phyloP scores from a whole-genome alignment of 2,797 vertebrate genomes.

The Ispidina picta region DNA sequence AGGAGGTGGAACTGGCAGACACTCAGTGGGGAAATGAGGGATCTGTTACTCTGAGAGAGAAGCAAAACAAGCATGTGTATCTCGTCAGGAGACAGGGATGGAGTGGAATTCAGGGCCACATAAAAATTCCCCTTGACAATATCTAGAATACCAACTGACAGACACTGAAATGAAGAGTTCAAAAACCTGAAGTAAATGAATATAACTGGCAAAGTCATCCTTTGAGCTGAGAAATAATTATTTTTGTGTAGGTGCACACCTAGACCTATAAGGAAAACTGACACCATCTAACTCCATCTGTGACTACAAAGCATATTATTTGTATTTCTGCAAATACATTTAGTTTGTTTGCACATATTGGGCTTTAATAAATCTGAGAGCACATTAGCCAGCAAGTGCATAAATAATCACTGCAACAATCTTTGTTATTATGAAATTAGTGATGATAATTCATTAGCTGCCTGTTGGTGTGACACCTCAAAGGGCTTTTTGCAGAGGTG shows the following conservation, averaged over 20 bases:
- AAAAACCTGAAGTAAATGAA: neutral
- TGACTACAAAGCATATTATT: neutral
- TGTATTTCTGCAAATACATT: constrained; percentile 24
- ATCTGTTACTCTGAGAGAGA: neutral
- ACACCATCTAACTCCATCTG: neutral
- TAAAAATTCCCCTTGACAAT: neutral
- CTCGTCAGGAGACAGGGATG: neutral
- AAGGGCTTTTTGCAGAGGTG: neutral
- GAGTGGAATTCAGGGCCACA: neutral
- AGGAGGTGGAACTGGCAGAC: neutral
- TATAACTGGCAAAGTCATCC: neutral
- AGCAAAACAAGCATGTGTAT: neutral
- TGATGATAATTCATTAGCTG: constrained; percentile 59
- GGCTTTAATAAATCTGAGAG: constrained; percentile 40
- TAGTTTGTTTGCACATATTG: constrained; percentile 37
- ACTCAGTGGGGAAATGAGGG: neutral
- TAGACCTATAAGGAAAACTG: neutral
- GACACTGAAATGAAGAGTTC: neutral
- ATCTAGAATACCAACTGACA: neutral
- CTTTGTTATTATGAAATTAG: constrained; percentile 59
- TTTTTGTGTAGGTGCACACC: neutral
- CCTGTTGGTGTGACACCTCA: neutral
- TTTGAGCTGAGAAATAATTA: neutral
- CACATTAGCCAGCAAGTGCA: constrained; percentile 22
- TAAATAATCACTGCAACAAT: constrained; percentile 43